Evolutionary conservation across 1,140 invertebrate species (phyloP).

Genomic region (Zaprionus capensis): DNA sequence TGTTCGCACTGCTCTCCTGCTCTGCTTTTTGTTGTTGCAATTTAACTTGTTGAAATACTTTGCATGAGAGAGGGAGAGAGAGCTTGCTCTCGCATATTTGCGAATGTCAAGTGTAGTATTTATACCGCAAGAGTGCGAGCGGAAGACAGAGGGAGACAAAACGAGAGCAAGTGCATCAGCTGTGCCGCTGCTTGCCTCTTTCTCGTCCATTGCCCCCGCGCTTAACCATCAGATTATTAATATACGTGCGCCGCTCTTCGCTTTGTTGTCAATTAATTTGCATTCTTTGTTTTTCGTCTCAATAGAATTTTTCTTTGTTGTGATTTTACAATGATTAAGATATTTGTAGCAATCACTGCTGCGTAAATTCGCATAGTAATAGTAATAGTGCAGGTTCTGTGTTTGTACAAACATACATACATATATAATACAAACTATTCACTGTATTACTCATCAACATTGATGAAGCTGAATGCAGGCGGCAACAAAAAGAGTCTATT

Average conservation of each 20-base stretch:
- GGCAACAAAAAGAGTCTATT: conserved; percentile 34
- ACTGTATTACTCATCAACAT: conserved; percentile 26
- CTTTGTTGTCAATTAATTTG: conserved; percentile 51
- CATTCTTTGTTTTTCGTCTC: conserved; percentile 33
- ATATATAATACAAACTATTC: not conserved
- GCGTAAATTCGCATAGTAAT: conserved; percentile 9
- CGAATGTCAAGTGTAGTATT: conserved; percentile 62
- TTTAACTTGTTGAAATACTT: conserved; percentile 51
- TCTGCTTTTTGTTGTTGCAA: conserved; percentile 29
- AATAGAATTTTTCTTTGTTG: conserved; percentile 59
- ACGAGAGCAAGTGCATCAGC: conserved; percentile 55
- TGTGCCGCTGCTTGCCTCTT: conserved; percentile 43
- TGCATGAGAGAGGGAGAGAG: not conserved
- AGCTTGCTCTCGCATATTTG: conserved; percentile 1
- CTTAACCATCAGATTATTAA: conserved; percentile 23
- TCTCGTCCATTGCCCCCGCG: conserved; percentile 63
- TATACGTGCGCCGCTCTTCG: conserved; percentile 38
- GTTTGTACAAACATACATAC: conserved; percentile 12
- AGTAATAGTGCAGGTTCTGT: not conserved
- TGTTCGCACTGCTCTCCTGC: conserved; percentile 25
- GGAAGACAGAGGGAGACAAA: conserved; percentile 6
- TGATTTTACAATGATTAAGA: conserved; percentile 40
- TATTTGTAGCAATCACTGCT: not conserved
- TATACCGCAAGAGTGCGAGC: conserved; percentile 21
- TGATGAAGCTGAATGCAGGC: conserved; percentile 18